Evolutionary conservation across 2,113 vertebrate species (phyloP), one percentile per base, ranked within the genome.

Genomic region (Tretioscincus oriximinensis): DNA sequence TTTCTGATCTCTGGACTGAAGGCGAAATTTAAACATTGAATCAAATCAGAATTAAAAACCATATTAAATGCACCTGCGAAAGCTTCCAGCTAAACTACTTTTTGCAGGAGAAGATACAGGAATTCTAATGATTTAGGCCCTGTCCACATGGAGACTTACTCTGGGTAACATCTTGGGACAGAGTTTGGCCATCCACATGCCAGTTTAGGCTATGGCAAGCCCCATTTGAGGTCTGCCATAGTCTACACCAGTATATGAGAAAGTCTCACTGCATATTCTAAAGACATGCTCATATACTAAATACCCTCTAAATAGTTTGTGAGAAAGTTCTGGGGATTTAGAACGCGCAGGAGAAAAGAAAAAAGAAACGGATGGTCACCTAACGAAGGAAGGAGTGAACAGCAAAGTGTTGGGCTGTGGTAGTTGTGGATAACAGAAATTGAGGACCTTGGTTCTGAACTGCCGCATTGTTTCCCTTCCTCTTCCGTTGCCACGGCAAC

Each of bases 401-500:
- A 26, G 7, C 28, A 16, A 66, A 29, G 65, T 66, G 65, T 7
- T 63, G 9, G n/a, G 61, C 14, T 60, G 41, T 21, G 61, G 61
- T 65, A 45, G 71, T 58, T 26, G 21, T 75, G 73, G 54, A 4
- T 75, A 24, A 61, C 8, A 22, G 20, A 41, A 58, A 29, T 67
- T 10, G 76, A 67, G 47, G 47, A 28, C 45, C 4, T 9, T 65
- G 75, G 12, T 66, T 66, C 58, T 26, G 54, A 82, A 69, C 80
- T 82, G 80, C 80, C 73, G 80, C 80, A 82, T 69, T 82, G 74
- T 82, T 82, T 82, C 80, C 65, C 49, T 29, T 47, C 80, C 65
- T 81, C 73, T 67, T 76, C 54, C 76, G 80, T 82, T 82, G 73
- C 80, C 73, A 70, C 35, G 67, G 80, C 80, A 82, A 82, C 80